Conservation (phyloP, 1,140 invertebrate species). For the Prorops nasuta region DNA sequence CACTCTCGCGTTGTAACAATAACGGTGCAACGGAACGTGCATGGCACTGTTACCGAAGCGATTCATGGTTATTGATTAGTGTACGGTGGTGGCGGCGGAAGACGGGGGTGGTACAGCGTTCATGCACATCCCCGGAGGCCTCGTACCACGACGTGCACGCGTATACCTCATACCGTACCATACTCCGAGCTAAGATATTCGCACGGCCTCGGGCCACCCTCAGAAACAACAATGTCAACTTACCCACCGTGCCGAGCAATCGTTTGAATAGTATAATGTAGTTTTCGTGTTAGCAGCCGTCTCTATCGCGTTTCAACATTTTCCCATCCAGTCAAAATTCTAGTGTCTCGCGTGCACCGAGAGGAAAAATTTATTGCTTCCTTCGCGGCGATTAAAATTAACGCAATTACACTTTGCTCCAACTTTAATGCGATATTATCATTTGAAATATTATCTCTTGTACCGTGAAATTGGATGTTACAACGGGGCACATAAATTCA, state of each 20-base stretch:
- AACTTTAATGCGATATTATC: too few relatives aligned
- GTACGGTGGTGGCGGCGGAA: constrained; percentile 31
- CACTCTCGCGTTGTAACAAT: constrained; percentile 29
- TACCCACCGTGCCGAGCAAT: constrained; percentile 38
- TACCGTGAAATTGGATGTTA: too few relatives aligned
- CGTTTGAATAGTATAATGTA: constrained; percentile 52
- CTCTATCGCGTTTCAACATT: too few relatives aligned
- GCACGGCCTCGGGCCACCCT: constrained; percentile 41
- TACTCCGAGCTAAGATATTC: constrained; percentile 45
- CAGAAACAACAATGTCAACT: constrained; percentile 56
- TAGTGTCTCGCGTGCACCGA: too few relatives aligned
- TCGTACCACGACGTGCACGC: constrained; percentile 34
- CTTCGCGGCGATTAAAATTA: too few relatives aligned
- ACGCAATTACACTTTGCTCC: too few relatives aligned
- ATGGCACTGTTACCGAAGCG: constrained; percentile 42
- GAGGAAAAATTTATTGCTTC: too few relatives aligned
- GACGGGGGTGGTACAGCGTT: constrained; percentile 36
- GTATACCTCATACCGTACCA: constrained; percentile 20
- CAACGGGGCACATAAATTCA: too few relatives aligned
- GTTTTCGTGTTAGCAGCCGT: constrained; percentile 40
- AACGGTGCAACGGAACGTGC: constrained; percentile 42
- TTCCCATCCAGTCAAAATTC: too few relatives aligned
- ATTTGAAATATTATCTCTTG: too few relatives aligned
- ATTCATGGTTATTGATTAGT: constrained; percentile 51
- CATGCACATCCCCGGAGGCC: constrained; percentile 41